phyloP scores from a whole-genome alignment of 2,113 vertebrate species.

The Scopus umbretta region DNA sequence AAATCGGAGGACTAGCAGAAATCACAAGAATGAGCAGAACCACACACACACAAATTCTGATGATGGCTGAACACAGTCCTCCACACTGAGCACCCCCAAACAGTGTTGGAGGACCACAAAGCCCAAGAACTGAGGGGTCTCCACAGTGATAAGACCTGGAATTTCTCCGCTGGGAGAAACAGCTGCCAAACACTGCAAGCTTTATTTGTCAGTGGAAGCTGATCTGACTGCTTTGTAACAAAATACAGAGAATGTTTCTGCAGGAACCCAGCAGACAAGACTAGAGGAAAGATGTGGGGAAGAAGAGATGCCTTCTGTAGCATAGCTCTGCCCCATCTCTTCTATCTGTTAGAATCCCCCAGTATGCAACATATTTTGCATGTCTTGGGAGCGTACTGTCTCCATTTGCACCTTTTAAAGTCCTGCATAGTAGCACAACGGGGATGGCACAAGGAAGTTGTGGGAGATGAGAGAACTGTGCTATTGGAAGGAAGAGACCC shows the following conservation, averaged over 20 bases:
- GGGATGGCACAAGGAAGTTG: not conserved
- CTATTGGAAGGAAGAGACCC: not conserved
- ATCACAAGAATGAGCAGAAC: conserved; percentile 27
- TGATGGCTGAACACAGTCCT: not conserved
- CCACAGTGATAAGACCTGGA: conserved; percentile 2
- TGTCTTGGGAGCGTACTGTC: not conserved
- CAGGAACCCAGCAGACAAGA: not conserved
- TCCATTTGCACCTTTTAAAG: conserved; percentile 34
- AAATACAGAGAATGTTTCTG: not conserved
- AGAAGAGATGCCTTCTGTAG: not conserved
- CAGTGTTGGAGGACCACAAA: not conserved
- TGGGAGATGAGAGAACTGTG: not conserved
- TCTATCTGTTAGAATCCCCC: not conserved
- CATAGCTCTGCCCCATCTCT: not conserved
- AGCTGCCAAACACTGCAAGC: conserved; percentile 26
- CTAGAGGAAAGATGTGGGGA: not conserved
- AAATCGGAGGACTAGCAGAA: conserved; percentile 17
- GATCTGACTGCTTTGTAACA: not conserved
- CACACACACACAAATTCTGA: not conserved
- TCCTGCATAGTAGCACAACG: conserved; percentile 51
- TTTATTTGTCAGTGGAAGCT: not conserved
- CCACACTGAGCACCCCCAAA: not conserved
- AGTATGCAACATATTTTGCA: not conserved
- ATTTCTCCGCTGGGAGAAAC: conserved; percentile 9
- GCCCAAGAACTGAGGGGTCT: conserved; percentile 13